Conservation (phyloP, 2,113 vertebrate species). For the Crotalus horridus region DNA sequence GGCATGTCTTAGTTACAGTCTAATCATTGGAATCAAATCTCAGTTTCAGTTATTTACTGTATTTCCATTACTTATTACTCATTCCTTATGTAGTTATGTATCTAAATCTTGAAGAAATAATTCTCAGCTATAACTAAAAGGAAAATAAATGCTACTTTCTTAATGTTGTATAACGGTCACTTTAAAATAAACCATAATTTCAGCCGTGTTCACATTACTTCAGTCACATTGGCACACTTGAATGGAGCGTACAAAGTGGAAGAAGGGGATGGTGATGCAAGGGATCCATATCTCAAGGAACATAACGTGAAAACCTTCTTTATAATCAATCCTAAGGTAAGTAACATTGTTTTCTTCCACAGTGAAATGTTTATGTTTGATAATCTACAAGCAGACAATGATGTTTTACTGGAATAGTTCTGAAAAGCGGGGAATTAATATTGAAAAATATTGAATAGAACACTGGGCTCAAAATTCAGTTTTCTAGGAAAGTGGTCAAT, state of each 20-base stretch:
- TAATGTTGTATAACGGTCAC: constrained; percentile 32
- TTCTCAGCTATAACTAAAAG: not conserved
- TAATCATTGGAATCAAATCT: not conserved
- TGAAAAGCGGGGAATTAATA: not conserved
- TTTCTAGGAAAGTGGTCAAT: not conserved
- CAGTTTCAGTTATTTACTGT: not conserved
- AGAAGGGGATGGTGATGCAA: constrained; percentile 88
- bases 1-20: not conserved
- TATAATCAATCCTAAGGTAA: constrained; percentile 96
- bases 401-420: constrained; percentile 26
- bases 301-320: constrained; percentile 90
- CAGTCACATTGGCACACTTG: constrained; percentile 90
- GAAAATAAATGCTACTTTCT: constrained; percentile 28
- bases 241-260: constrained; percentile 94
- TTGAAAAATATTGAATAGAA: not conserved
- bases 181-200: constrained; percentile 57
- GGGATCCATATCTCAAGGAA: constrained; percentile 93
- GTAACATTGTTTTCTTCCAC: constrained; percentile 39
- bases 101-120: not conserved
- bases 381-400: constrained; percentile 11
- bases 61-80: not conserved
- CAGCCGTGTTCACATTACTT: constrained; percentile 96
- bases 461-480: not conserved
- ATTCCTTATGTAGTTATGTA: not conserved
- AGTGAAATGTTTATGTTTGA: constrained; percentile 7